Evolutionary conservation across 2,888 invertebrate genomes (phyloP).

Genomic region (Anoplius nigerrimus): DNA sequence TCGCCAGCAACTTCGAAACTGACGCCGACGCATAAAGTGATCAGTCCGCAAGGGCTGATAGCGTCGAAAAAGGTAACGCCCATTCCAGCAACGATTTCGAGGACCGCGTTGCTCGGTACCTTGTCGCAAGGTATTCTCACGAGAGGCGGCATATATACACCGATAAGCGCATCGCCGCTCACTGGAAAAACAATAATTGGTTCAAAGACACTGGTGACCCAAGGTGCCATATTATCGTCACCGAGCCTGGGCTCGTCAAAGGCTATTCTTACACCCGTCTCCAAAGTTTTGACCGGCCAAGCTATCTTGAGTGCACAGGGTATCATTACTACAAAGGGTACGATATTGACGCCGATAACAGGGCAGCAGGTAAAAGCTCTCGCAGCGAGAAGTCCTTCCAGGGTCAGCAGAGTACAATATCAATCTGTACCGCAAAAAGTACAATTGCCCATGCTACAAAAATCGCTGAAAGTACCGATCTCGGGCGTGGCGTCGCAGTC

Average conservation of each 20-base stretch:
- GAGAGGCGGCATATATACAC: constrained; percentile 64
- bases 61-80: constrained; percentile 74
- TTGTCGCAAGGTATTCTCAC: constrained; percentile 61
- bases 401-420: constrained; percentile 63
- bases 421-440: constrained; percentile 65
- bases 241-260: constrained; percentile 59
- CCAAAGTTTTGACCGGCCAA: constrained; percentile 57
- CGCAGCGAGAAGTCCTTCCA: constrained; percentile 65
- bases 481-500: constrained; percentile 70
- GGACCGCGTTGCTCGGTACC: constrained; percentile 58
- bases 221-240: constrained; percentile 60
- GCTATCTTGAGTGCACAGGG: constrained; percentile 61
- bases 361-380: constrained; percentile 72
- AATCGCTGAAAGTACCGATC: constrained; percentile 66
- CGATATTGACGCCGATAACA: constrained; percentile 72
- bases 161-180: constrained; percentile 59
- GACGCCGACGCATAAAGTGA: constrained; percentile 70
- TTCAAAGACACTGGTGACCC: constrained; percentile 63
- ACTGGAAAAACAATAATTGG: constrained; percentile 61
- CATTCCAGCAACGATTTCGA: constrained; percentile 65
- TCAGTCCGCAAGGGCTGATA: constrained; percentile 68
- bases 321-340: constrained; percentile 62
- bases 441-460: constrained; percentile 67
- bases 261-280: constrained; percentile 60
- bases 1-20: constrained; percentile 71